Conservation (phyloP, 2,113 vertebrate genomes). For the Poecile atricapillus region DNA sequence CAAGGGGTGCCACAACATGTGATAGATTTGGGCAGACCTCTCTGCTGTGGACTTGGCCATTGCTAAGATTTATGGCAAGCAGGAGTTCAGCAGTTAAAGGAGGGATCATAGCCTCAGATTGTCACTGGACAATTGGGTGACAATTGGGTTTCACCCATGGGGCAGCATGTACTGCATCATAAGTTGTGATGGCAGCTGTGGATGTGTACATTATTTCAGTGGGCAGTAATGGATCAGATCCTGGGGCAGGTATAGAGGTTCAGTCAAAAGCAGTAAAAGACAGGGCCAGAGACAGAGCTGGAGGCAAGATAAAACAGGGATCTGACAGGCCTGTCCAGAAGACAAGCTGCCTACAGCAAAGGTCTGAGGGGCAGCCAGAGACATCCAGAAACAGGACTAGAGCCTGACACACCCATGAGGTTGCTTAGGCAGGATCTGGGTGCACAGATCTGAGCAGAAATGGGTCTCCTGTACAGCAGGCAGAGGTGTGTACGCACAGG, state of each 20-base stretch:
- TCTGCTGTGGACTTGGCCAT: neutral
- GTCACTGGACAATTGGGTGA: neutral
- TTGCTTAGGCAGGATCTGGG: neutral
- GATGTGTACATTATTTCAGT: neutral
- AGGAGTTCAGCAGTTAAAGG: neutral
- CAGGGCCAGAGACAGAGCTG: neutral
- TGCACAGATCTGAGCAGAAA: neutral
- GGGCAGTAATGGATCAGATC: neutral
- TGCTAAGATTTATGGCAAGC: neutral
- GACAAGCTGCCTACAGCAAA: neutral
- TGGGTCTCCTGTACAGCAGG: fast-evolving
- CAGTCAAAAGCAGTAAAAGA: neutral
- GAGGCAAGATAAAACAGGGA: fast-evolving
- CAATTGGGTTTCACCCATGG: neutral
- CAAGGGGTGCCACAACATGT: neutral
- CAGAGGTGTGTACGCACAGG: neutral
- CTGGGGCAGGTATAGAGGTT: neutral
- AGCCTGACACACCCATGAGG: neutral
- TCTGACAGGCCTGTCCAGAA: neutral
- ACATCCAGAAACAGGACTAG: neutral
- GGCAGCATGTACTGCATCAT: neutral
- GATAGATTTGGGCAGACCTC: neutral
- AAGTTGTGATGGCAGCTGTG: neutral
- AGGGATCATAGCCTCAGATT: fast-evolving
- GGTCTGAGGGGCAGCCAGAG: neutral